Evolutionary conservation across 1,140 invertebrate species (phyloP).

Genomic region (Halesus radiatus): DNA sequence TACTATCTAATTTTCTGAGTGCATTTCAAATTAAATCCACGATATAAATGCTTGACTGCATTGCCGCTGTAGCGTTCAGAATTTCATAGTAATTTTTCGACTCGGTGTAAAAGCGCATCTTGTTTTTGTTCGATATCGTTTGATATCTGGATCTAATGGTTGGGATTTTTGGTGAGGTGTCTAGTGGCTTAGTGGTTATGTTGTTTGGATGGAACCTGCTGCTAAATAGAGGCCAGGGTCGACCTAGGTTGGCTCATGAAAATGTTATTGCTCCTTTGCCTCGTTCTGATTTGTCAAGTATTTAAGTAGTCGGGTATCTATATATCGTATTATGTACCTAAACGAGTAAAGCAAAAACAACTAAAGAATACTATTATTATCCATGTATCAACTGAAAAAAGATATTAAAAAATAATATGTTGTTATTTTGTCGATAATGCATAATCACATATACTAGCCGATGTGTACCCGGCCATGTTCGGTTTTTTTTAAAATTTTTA

Average conservation of each 20-base stretch:
- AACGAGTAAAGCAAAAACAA: too few relatives aligned
- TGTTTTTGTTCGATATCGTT: background rate
- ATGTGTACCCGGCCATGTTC: too few relatives aligned
- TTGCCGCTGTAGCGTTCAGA: background rate
- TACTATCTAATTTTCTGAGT: background rate
- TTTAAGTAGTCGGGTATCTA: background rate
- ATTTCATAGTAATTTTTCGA: background rate
- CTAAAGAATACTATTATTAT: too few relatives aligned
- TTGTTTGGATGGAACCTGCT: conserved; percentile 2
- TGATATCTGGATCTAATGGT: background rate
- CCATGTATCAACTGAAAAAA: too few relatives aligned
- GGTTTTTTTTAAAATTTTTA: too few relatives aligned
- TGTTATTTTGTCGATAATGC: too few relatives aligned
- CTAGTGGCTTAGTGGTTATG: background rate
- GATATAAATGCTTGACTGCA: background rate
- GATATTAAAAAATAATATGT: too few relatives aligned
- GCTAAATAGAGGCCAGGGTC: conserved; percentile 16
- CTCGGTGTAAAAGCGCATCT: background rate
- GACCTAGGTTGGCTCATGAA: background rate
- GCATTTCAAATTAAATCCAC: background rate
- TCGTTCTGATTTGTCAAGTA: conserved; percentile 18
- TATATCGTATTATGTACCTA: too few relatives aligned
- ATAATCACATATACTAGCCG: too few relatives aligned
- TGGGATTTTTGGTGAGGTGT: background rate
- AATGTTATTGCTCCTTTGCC: conserved; percentile 34